Evolutionary conservation across 2,797 vertebrate genomes (phyloP).

Genomic region (Coluber constrictor): DNA sequence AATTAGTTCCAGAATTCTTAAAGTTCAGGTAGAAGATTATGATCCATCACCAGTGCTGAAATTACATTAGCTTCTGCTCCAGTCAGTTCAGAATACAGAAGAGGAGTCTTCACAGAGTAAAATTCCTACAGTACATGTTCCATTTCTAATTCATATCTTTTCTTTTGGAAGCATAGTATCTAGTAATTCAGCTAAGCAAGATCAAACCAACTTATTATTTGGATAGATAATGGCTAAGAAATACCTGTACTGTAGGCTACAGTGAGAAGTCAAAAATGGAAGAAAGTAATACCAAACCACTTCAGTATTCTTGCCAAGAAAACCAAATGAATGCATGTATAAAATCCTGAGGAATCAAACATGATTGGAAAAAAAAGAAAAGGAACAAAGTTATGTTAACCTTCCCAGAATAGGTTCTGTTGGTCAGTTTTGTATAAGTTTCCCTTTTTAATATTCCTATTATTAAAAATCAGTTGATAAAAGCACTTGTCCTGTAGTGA

Average conservation of each 20-base stretch:
- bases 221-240: background rate
- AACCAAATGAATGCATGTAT: background rate
- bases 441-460: background rate
- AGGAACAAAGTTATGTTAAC: background rate
- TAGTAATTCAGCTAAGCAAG: background rate
- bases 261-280: background rate
- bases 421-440: background rate
- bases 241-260: background rate
- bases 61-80: background rate
- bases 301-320: background rate
- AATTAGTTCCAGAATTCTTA: background rate
- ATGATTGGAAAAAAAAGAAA: background rate
- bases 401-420: background rate
- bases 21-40: background rate
- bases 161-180: background rate
- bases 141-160: background rate
- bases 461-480: slow-evolving; percentile 14
- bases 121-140: background rate
- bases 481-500: slow-evolving; percentile 77
- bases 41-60: background rate
- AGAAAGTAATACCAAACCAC: background rate
- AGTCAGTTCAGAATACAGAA: background rate
- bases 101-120: background rate
- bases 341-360: background rate
- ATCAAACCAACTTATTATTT: background rate